Evolutionary conservation across 2,113 vertebrate genomes (phyloP).

Genomic region (Rhinopomastus cyanomelas): DNA sequence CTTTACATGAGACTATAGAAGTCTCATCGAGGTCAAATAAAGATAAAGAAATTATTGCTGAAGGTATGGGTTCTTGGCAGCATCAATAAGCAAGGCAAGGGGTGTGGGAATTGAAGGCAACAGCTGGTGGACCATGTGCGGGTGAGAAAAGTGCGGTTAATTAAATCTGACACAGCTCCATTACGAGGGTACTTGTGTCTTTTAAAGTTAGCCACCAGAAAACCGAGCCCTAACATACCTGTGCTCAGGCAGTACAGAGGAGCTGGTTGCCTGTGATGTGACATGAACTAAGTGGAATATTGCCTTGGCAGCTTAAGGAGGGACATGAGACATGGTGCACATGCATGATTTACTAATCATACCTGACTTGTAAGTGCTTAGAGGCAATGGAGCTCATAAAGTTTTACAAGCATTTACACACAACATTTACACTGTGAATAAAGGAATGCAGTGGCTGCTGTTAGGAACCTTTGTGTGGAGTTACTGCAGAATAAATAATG

Average conservation of each 20-base stretch:
- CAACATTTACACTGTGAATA: conserved; percentile 19
- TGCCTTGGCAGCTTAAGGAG: not conserved
- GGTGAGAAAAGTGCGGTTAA: not conserved
- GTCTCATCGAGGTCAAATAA: not conserved
- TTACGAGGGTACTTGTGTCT: not conserved
- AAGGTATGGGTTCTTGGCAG: not conserved
- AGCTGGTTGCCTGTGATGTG: not conserved
- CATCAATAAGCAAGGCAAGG: not conserved
- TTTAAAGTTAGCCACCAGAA: not conserved
- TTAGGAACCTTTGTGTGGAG: not conserved
- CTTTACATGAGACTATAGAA: no score
- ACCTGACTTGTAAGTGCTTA: conserved; percentile 3
- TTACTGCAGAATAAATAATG: not conserved
- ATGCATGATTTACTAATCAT: conserved; percentile 3
- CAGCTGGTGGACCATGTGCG: not conserved
- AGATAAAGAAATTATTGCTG: not conserved
- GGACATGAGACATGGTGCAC: not conserved
- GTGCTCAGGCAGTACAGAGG: not conserved
- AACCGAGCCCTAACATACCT: not conserved
- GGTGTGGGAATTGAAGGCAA: not conserved
- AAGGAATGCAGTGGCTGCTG: conserved; percentile 20
- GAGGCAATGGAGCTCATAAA: conserved; percentile 22
- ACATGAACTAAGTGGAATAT: not conserved
- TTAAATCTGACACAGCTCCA: not conserved
- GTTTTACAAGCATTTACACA: conserved; percentile 53